Conservation (phyloP, 2,113 vertebrate genomes). For the Acanthisitta chloris region DNA sequence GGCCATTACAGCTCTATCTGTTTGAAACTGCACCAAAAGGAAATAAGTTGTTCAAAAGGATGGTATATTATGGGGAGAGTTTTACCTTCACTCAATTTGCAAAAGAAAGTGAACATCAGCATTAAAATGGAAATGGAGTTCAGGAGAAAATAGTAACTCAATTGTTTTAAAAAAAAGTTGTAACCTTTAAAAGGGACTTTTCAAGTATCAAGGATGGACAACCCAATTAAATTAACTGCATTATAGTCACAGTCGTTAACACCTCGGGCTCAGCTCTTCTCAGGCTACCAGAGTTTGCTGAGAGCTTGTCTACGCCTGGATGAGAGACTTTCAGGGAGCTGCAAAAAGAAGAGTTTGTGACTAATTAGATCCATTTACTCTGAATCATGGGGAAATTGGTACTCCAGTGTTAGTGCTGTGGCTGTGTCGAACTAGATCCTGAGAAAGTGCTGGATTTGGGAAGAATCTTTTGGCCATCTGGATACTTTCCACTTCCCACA, state of each 20-base stretch:
- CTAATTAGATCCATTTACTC: background rate
- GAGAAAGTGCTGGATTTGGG: rapidly evolving
- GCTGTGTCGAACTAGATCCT: background rate
- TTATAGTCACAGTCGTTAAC: background rate
- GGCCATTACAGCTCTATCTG: conserved; percentile 38
- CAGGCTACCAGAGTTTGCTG: background rate
- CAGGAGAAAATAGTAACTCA: conserved; percentile 43
- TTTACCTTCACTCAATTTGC: conserved; percentile 41
- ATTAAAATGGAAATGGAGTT: conserved; percentile 52
- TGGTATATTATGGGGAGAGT: conserved; percentile 11
- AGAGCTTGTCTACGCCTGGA: background rate
- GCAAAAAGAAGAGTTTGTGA: background rate
- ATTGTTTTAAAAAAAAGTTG: conserved; percentile 12
- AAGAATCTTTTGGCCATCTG: background rate
- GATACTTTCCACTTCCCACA: background rate
- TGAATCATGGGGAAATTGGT: background rate
- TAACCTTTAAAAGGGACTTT: conserved; percentile 23
- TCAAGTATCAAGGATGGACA: conserved; percentile 42
- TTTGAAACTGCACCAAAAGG: conserved; percentile 49
- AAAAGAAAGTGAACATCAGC: conserved; percentile 42
- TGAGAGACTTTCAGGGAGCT: background rate
- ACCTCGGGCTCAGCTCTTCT: background rate
- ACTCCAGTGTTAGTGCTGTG: background rate
- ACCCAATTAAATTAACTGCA: conserved; percentile 51
- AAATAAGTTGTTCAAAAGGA: conserved; percentile 36